Evolutionary conservation across 2,888 invertebrate genomes (phyloP).

Genomic region (Polietes domitor): DNA sequence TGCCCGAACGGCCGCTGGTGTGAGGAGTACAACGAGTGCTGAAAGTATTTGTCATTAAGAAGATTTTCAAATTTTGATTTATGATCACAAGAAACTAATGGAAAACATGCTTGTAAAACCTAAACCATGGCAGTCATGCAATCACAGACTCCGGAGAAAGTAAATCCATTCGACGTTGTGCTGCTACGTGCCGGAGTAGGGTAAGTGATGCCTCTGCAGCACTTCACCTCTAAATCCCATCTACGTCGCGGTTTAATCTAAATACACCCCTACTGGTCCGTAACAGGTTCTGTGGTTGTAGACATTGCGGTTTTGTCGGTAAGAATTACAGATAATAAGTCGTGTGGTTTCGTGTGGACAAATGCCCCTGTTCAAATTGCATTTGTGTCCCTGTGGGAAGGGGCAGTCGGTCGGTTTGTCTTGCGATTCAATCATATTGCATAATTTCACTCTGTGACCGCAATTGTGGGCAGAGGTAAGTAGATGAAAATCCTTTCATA

Average conservation of each 20-base stretch:
- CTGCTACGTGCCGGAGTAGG: no score
- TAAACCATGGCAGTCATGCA: constrained; percentile 22
- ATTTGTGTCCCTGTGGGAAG: constrained; percentile 13
- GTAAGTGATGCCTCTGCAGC: neutral
- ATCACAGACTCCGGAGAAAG: constrained; percentile 35
- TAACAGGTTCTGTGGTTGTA: constrained; percentile 64
- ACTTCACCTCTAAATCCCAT: neutral
- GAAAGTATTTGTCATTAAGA: constrained; percentile 65
- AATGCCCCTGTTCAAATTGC: constrained; percentile 48
- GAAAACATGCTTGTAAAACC: constrained; percentile 47
- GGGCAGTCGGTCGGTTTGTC: constrained; percentile 35
- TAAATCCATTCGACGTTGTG: constrained; percentile 49
- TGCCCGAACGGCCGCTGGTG: constrained; percentile 9
- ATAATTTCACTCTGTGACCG: constrained; percentile 40
- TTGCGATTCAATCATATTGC: constrained; percentile 58
- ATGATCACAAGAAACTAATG: constrained; percentile 50
- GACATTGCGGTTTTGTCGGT: constrained; percentile 62
- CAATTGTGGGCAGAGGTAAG: constrained; percentile 31
- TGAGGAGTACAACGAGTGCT: constrained; percentile 39
- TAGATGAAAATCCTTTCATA: constrained; percentile 44
- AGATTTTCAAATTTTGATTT: constrained; percentile 64
- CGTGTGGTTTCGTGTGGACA: constrained; percentile 62
- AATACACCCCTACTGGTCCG: constrained; percentile 21
- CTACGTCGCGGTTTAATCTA: constrained; percentile 23
- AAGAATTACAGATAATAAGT: constrained; percentile 69